Base-by-base conservation (phyloP, 2,797 vertebrate species). In the Hybognathus amarus region DNA sequence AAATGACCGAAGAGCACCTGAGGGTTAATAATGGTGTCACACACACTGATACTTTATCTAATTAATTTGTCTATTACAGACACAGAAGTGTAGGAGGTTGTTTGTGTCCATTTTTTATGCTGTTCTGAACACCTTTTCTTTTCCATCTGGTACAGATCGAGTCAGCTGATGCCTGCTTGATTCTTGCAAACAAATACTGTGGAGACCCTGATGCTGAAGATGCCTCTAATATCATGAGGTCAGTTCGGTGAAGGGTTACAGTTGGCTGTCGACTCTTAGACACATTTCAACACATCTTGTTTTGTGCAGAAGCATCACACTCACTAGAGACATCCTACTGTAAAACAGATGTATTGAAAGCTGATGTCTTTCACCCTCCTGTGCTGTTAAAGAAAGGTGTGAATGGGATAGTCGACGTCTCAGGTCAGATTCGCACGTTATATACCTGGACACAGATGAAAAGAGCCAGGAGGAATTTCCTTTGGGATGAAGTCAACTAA, bases 161-260 rank as follows among this genome's bases (percentile, higher is more conserved):
- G 95, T 97, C 97, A 92, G 98, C 98, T 91, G 98, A 99, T 85
- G 97, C 98, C 36, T 99, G 98, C 88, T 91, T 99, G 91, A 99
- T 99, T 92, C 96, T 99, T 87, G 98, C 98, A 91, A 99, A 99
- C 91, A 99, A 99, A 93, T 99, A 99, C 93, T 99, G 98, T 90
- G 94, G 96, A 90, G 98, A 99, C 94, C 98, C 98, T 4, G 98
- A 99, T 91, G 98, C 98, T 87, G 98, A 99, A 93, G 98, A 99
- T 84, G 98, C 98, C 90, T 99, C 98, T 83, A 99, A 99, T 92
- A 99, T 99, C 89, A 99, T 99, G 98, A 99, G 98, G 98, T 99
- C 93, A 92, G 80, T 83, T 78, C 22, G n/a, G n/a, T 84, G 80
- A 54, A 66, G 45, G 6, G 6, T 22, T 40, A 22, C 7, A 24